A percentile compares a stretch with the other conserved stretches of the same genome.
These are phyloP conservation scores for Nestor notabilis DNA, from an alignment of 2,113 vertebrate genomes.

Conservation along the genomic window DNA sequence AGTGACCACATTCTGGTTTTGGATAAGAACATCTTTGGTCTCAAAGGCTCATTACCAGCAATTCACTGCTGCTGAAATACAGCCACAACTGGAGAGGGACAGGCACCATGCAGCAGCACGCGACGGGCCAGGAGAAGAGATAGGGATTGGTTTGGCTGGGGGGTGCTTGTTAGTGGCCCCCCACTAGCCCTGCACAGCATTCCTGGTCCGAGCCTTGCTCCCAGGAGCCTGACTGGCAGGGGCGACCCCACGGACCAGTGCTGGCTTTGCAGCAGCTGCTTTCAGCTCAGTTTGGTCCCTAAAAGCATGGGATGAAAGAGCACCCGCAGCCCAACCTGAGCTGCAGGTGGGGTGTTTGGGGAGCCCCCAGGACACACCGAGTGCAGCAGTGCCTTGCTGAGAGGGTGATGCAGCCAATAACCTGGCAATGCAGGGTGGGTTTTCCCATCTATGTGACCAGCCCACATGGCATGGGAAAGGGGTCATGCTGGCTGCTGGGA, in stretches of 20 bases:
- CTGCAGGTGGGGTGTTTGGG: rapidly evolving
- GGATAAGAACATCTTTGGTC: constrained; percentile 12
- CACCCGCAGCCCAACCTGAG: not conserved
- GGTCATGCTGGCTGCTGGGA: not conserved
- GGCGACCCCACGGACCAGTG: not conserved
- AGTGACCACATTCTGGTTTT: not conserved
- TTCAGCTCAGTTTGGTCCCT: not conserved
- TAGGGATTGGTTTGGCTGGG: not conserved
- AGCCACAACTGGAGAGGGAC: not conserved
- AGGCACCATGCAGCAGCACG: rapidly evolving
- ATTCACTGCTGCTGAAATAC: not conserved
- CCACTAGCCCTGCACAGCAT: rapidly evolving
- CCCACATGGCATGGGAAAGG: not conserved
- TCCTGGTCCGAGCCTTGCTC: rapidly evolving
- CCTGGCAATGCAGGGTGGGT: not conserved
- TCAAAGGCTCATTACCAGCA: not conserved
- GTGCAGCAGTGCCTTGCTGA: not conserved
- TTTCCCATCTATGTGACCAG: not conserved
- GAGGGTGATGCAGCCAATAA: not conserved
- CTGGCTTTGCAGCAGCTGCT: not conserved
- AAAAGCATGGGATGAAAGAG: not conserved
- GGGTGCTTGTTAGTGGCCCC: not conserved
- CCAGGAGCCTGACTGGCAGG: not conserved
- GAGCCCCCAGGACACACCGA: rapidly evolving
- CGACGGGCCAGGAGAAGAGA: rapidly evolving